A percentile compares a stretch with the other conserved stretches of the same genome.
Conservation (phyloP, 2,113 vertebrate species). For the Dromaius novaehollandiae region DNA sequence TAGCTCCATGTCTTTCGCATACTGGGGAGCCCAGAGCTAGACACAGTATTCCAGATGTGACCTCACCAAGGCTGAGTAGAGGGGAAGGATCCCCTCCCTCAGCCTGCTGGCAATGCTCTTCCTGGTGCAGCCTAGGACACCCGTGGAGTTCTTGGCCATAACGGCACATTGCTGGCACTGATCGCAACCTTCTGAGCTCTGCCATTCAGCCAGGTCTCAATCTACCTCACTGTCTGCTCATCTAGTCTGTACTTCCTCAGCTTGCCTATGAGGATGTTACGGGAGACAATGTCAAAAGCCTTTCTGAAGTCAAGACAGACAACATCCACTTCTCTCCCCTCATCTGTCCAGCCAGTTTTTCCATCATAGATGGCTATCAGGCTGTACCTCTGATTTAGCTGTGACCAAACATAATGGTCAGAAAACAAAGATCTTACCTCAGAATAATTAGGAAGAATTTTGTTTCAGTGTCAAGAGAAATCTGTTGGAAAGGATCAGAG, state of each 20-base stretch:
- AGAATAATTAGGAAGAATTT: not conserved
- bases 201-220: not conserved
- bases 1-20: too few relatives aligned
- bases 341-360: not conserved
- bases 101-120: not conserved
- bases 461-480: not conserved
- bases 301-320: not conserved
- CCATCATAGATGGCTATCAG: not conserved
- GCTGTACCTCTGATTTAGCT: not conserved
- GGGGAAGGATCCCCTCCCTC: not conserved
- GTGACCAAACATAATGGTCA: not conserved
- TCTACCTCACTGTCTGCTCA: too few relatives aligned
- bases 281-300: too few relatives aligned
- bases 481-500: not conserved
- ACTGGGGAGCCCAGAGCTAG: too few relatives aligned
- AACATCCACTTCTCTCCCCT: not conserved
- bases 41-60: too few relatives aligned
- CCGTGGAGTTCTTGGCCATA: not conserved
- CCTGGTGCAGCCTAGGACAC: not conserved
- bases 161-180: not conserved
- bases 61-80: not conserved
- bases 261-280: not conserved
- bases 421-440: not conserved
- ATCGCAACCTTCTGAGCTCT: not conserved
- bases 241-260: not conserved